These are phyloP conservation scores for Platanista minor DNA, from an alignment of 2,113 vertebrate species.

Conservation along the genomic window DNA sequence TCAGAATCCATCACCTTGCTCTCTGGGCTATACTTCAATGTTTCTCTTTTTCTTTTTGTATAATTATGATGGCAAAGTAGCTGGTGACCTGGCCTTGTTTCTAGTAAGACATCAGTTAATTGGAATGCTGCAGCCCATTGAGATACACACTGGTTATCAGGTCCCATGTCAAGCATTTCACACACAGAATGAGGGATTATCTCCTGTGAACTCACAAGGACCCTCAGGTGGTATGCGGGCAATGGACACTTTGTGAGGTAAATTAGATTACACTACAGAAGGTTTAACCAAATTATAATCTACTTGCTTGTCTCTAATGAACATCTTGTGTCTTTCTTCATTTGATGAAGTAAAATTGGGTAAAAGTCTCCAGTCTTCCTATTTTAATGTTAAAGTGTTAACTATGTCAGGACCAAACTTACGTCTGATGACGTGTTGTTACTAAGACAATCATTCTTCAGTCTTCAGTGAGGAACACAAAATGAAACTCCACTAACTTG, in stretches of 20 bases:
- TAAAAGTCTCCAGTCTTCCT: background rate
- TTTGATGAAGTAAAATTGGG: background rate
- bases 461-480: background rate
- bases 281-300: background rate
- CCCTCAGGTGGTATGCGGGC: background rate
- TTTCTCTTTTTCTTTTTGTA: background rate
- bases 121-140: background rate
- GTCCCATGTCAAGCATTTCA: background rate
- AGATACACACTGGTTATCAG: background rate
- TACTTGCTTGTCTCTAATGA: background rate
- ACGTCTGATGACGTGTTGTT: background rate
- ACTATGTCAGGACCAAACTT: background rate
- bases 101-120: background rate
- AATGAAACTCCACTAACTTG: background rate
- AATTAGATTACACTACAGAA: background rate
- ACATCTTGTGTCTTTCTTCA: background rate
- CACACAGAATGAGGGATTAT: background rate
- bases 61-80: background rate
- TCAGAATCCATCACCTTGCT: background rate
- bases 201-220: background rate
- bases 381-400: background rate
- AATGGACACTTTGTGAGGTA: background rate
- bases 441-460: background rate
- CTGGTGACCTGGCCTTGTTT: background rate
- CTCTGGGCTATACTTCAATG: background rate